Percentiles rank a stretch among this genome's conserved stretches.
phyloP scores from a whole-genome alignment of 2,113 vertebrate genomes.

The Jaculus jaculus region DNA sequence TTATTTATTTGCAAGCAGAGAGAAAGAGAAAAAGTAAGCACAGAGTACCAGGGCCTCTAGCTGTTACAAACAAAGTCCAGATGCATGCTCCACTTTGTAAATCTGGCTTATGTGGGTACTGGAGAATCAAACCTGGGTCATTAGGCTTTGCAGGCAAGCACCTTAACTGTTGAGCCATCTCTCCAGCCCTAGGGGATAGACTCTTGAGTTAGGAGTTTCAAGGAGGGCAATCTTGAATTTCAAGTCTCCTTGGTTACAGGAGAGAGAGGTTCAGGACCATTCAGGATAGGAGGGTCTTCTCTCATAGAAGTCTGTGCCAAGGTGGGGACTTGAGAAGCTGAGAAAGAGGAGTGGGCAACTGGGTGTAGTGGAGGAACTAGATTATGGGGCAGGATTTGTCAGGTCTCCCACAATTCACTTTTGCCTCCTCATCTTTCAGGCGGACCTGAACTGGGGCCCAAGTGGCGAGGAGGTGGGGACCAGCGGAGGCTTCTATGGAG shows the following conservation, averaged over 20 bases:
- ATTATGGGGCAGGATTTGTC: neutral
- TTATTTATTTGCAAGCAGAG: too few species aligned
- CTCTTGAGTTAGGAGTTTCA: neutral
- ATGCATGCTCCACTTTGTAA: too few species aligned
- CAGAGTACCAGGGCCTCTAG: too few species aligned
- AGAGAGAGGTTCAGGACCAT: neutral
- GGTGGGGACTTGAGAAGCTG: neutral
- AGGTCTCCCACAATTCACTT: neutral
- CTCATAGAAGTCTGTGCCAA: neutral
- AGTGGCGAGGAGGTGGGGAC: slow-evolving; percentile 75
- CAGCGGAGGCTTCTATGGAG: slow-evolving; percentile 80
- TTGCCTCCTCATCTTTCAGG: slow-evolving; percentile 66
- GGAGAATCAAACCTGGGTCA: too few species aligned
- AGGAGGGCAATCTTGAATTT: neutral
- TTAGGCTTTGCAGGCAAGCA: too few species aligned
- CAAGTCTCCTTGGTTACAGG: neutral
- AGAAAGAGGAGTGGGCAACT: neutral
- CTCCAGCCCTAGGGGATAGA: neutral
- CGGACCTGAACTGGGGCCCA: slow-evolving; percentile 83
- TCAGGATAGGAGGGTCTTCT: neutral
- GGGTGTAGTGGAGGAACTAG: neutral
- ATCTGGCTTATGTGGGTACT: too few species aligned
- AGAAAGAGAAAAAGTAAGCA: too few species aligned
- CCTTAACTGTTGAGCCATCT: too few species aligned
- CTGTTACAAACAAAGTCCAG: too few species aligned